These are phyloP conservation scores for Glaucidium brasilianum DNA, from an alignment of 2,113 vertebrate genomes.

Conservation along the genomic window DNA sequence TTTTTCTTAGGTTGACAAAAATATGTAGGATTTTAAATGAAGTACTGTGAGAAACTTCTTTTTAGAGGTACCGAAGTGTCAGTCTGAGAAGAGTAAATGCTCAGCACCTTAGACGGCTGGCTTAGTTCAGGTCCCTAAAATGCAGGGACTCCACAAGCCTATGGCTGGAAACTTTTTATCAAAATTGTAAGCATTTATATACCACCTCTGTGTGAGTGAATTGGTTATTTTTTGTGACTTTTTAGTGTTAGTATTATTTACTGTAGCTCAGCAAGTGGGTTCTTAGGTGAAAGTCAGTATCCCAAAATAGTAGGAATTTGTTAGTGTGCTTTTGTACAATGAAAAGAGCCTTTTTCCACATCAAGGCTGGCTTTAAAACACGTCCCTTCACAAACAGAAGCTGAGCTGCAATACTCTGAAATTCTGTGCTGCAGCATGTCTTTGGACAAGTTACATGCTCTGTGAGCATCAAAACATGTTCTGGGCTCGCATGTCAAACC, in stretches of 20 bases:
- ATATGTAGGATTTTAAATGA: neutral
- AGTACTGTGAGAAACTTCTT: neutral
- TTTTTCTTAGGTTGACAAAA: neutral
- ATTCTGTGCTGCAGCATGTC: neutral
- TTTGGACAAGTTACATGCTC: neutral
- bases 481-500: neutral
- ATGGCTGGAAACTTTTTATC: neutral
- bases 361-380: neutral
- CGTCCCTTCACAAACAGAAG: neutral
- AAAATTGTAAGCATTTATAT: neutral
- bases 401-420: neutral
- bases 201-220: neutral
- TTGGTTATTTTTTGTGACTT: neutral
- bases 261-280: neutral
- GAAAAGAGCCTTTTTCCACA: neutral
- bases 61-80: neutral
- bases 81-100: neutral
- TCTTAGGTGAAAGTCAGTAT: neutral
- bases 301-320: neutral
- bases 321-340: neutral
- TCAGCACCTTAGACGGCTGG: neutral
- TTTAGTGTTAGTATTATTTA: neutral
- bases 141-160: neutral
- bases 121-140: neutral
- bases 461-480: accelerated